Percentiles rank a stretch among this genome's conserved stretches.
phyloP scores from a whole-genome alignment of 2,888 invertebrate genomes.

The Cerastis rubricosa region DNA sequence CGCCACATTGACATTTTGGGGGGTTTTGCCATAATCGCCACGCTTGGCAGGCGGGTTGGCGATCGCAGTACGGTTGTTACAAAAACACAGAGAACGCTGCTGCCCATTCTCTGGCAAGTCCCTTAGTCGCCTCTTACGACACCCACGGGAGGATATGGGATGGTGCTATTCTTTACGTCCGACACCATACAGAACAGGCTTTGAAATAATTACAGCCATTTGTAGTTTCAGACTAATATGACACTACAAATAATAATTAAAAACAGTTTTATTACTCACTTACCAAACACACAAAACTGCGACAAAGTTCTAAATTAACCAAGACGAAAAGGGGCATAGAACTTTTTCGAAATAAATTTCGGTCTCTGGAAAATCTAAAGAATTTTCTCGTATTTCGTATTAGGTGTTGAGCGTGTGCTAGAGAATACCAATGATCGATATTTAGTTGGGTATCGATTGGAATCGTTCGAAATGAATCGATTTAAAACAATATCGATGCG shows the following conservation, averaged over 20 bases:
- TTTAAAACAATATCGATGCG: constrained; percentile 78
- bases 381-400: constrained; percentile 69
- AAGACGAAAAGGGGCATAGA: constrained; percentile 15
- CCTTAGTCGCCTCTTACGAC: no score
- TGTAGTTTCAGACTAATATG: constrained; percentile 24
- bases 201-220: constrained; percentile 9
- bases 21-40: no score
- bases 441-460: constrained; percentile 68
- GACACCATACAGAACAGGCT: no score
- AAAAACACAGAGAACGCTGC: no score
- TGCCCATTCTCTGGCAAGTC: no score
- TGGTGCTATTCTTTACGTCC: no score
- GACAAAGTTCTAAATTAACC: constrained; percentile 46
- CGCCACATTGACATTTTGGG: no score
- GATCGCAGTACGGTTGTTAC: no score
- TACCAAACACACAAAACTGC: constrained; percentile 5
- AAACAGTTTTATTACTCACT: constrained; percentile 34
- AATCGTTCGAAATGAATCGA: constrained; percentile 70
- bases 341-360: constrained; percentile 56
- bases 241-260: constrained; percentile 14
- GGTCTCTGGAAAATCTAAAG: constrained; percentile 44
- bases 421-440: constrained; percentile 74
- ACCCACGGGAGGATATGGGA: no score
- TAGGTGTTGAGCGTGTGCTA: constrained; percentile 63
- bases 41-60: no score